Conservation (phyloP, 92 coral and sea anemone genomes). For the Porites divaricata region DNA sequence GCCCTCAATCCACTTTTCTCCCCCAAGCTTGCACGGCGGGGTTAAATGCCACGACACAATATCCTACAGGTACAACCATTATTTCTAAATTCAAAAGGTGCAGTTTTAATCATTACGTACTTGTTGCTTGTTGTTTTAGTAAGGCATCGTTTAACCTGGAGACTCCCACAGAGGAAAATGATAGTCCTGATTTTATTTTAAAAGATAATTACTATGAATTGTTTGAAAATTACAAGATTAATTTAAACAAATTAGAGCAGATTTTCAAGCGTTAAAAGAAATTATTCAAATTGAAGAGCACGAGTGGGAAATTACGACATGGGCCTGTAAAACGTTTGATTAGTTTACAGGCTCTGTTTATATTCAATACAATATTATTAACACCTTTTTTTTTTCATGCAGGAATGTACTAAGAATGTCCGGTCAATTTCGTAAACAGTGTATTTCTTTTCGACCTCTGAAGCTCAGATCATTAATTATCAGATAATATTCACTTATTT, state of each 20-base stretch:
- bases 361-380: neutral
- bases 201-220: neutral
- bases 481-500: neutral
- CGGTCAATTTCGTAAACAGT: neutral
- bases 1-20: neutral
- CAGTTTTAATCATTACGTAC: neutral
- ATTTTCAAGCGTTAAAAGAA: neutral
- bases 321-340: neutral
- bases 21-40: neutral
- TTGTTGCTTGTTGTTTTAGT: conserved; percentile 2
- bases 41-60: conserved; percentile 19
- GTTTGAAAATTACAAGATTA: conserved; percentile 5
- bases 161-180: conserved; percentile 26
- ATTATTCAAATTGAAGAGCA: neutral
- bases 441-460: neutral
- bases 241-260: conserved; percentile 10
- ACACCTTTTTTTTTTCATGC: neutral
- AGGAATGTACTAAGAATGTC: too few relatives aligned
- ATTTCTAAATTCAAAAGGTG: neutral
- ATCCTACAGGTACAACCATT: neutral
- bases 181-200: neutral
- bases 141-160: neutral
- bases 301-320: neutral
- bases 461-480: neutral
- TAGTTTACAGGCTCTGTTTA: neutral